A percentile compares a stretch with the other conserved stretches of the same genome.
These are phyloP conservation scores for Climacteris rufus DNA, from an alignment of 2,113 vertebrate genomes.

Conservation along the genomic window DNA sequence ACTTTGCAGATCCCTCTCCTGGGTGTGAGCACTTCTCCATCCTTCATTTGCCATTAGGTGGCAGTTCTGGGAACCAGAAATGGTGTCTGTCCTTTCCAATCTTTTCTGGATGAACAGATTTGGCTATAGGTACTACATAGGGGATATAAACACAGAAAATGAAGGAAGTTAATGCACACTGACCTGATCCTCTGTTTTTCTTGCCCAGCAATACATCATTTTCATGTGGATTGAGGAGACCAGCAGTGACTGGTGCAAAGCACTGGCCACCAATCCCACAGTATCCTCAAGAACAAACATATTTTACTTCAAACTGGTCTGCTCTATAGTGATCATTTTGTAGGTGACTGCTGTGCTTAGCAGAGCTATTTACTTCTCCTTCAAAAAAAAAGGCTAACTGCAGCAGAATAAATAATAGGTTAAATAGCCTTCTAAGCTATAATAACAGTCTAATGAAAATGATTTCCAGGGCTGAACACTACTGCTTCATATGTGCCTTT, in stretches of 20 bases:
- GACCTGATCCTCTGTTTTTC: neutral
- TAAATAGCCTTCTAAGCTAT: neutral
- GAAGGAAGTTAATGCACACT: neutral
- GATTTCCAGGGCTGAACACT: neutral
- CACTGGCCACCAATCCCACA: neutral
- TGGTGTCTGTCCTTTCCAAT: neutral
- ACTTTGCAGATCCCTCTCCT: neutral
- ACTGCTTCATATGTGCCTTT: neutral
- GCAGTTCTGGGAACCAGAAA: neutral
- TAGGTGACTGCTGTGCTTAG: neutral
- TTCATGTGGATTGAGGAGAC: neutral
- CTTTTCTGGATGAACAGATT: neutral
- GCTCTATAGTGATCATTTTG: neutral
- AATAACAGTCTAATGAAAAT: neutral
- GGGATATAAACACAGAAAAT: neutral
- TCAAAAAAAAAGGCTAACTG: neutral
- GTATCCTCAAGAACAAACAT: neutral
- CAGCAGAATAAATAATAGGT: constrained; percentile 7
- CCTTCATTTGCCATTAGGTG: neutral
- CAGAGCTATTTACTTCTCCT: neutral
- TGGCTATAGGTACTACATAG: neutral
- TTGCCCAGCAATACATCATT: neutral
- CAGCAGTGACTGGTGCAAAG: neutral
- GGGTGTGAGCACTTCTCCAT: neutral
- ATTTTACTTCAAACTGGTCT: neutral